phyloP scores from a whole-genome alignment of 2,797 vertebrate genomes.

The Danio choprae region DNA sequence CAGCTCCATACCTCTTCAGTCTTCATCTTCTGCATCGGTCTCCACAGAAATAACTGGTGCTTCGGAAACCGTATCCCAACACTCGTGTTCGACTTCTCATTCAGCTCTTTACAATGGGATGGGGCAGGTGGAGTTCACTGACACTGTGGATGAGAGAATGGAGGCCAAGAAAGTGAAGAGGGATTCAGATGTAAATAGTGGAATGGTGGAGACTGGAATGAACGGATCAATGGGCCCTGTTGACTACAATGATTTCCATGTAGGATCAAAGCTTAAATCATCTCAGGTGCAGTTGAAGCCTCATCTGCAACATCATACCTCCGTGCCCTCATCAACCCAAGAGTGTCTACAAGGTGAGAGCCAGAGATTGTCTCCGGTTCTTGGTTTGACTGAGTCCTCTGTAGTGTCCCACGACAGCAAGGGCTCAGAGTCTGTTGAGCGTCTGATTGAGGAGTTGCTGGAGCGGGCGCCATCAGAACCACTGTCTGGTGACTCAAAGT shows the following conservation, averaged over 20 bases:
- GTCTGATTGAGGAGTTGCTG: conserved; percentile 83
- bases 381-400: conserved; percentile 60
- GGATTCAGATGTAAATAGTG: conserved; percentile 70
- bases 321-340: conserved; percentile 35
- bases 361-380: conserved; percentile 48
- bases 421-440: conserved; percentile 79
- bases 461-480: conserved; percentile 75
- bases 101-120: conserved; percentile 79
- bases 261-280: conserved; percentile 49
- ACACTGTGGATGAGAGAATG: conserved; percentile 74
- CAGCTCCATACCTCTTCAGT: conserved; percentile 68
- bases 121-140: conserved; percentile 65
- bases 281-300: conserved; percentile 56
- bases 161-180: conserved; percentile 90
- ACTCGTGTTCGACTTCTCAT: conserved; percentile 69
- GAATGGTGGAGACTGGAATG: conserved; percentile 70
- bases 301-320: conserved; percentile 53
- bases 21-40: conserved; percentile 51
- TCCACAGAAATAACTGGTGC: conserved; percentile 22
- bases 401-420: conserved; percentile 31
- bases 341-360: conserved; percentile 29
- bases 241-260: conserved; percentile 62
- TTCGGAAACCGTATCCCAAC: conserved; percentile 45
- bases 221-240: conserved; percentile 69
- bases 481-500: conserved; percentile 72